Base-by-base conservation (phyloP, 2,888 invertebrate genomes). In the Drosophila lacicola region DNA sequence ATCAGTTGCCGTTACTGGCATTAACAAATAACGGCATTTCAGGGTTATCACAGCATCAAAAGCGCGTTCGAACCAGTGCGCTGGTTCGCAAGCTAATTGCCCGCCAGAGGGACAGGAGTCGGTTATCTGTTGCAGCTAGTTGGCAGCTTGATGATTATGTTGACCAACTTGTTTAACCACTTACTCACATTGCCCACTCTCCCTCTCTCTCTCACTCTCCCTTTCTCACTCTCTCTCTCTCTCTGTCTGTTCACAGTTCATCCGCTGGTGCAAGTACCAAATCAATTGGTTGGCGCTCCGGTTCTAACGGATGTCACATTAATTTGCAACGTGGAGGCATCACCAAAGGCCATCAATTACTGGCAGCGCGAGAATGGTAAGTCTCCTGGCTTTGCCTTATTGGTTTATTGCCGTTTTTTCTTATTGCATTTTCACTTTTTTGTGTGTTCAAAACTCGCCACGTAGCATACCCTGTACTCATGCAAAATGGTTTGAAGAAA, bases 341-440 rank as follows among this genome's bases (percentile, higher is more conserved):
- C 97, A 63, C 97, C 97, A 39, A 97, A 97, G 93, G 97, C 97
- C 91, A 97, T 98, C 94, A 97, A 97, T 94, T 97, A 97, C 93
- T 97, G 97, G 97, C 97, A 96, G 71, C 95, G 97, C 91, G 97
- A 97, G 92, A 96, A 96, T 90, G 97, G 97, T 97, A 93, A 94
- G 94, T 64, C 54, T 2, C 14, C 17, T 9, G 42, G 37, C 39
- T 19, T 56, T 44, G 33, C 36, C 41, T 62, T 69, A 53, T 54
- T 53, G 53, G 50, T 44, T 51, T 57, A 53, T 60, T 70, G 58
- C 14, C 61, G 25, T 41, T 58, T 36, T 21, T 14, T 58, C 17
- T 61, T 25, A 44, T 34, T 42, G 8, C 19, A 34, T 34, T 47
- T 57, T 44, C 29, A 33, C 21, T 41, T 70, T 70, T 75, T 36